phyloP scores from a whole-genome alignment of 2,888 invertebrate species.

The Andrena marginata region DNA sequence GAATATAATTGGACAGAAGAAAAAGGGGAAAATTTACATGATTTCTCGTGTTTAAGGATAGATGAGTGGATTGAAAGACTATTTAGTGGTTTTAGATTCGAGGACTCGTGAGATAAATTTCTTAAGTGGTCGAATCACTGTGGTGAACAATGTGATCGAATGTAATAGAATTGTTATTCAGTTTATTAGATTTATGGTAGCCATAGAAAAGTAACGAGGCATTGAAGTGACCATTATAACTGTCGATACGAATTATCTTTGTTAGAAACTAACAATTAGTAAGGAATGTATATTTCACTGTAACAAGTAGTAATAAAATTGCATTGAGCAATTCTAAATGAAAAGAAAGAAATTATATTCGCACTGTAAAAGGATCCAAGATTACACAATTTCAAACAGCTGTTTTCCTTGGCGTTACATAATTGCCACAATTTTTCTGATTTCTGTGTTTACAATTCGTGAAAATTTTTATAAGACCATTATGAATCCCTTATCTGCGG shows the following conservation, averaged over 20 bases:
- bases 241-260: background rate
- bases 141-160: background rate
- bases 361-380: background rate
- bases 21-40: background rate
- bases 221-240: background rate
- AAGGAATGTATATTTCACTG: background rate
- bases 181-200: background rate
- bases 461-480: conserved; percentile 16
- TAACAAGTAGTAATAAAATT: background rate
- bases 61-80: background rate
- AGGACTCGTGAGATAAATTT: background rate
- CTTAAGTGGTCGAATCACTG: conserved; percentile 4
- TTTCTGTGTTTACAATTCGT: conserved; percentile 7
- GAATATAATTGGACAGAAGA: background rate
- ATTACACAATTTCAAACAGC: background rate
- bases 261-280: background rate
- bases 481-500: conserved; percentile 8
- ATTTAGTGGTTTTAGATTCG: background rate
- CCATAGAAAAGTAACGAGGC: background rate
- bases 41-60: background rate
- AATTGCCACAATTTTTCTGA: background rate
- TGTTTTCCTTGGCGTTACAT: conserved; percentile 13
- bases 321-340: background rate
- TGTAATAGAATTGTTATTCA: background rate
- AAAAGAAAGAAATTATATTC: background rate